A percentile compares a stretch with the other conserved stretches of the same genome.
Conservation (phyloP, 2,113 vertebrate genomes). For the Oostethus manadensis region DNA sequence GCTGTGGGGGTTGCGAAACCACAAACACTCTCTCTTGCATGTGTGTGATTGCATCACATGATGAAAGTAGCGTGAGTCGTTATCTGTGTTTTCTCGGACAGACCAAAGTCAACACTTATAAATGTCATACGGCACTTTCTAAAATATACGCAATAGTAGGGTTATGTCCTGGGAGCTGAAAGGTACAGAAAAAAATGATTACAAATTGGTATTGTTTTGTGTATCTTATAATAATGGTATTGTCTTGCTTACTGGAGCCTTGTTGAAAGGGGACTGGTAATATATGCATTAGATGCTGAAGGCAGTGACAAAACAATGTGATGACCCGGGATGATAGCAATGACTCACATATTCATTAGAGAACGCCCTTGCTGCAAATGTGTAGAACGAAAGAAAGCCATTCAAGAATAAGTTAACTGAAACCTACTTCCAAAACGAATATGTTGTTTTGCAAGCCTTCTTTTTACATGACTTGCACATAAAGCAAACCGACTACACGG, state of each 20-base stretch:
- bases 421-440: background rate
- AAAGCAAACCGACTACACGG: background rate
- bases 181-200: background rate
- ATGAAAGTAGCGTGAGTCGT: too few relatives aligned
- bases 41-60: background rate
- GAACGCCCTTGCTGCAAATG: slow-evolving; percentile 22
- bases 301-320: slow-evolving; percentile 12
- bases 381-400: slow-evolving; percentile 16
- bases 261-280: background rate
- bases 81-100: too few relatives aligned
- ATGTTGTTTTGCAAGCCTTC: too few relatives aligned
- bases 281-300: slow-evolving; percentile 13
- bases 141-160: background rate
- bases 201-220: background rate
- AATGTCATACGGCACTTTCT: background rate
- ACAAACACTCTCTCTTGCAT: too few relatives aligned
- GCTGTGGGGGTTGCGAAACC: too few relatives aligned
- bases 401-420: slow-evolving; percentile 1
- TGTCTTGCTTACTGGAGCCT: background rate
- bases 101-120: too few relatives aligned
- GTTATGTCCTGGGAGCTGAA: background rate
- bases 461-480: slow-evolving; percentile 1
- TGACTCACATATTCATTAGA: background rate
- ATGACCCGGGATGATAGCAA: background rate
- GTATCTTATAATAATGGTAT: background rate